Evolutionary conservation across 2,888 invertebrate genomes (phyloP).

Genomic region (Ochropacha duplaris): DNA sequence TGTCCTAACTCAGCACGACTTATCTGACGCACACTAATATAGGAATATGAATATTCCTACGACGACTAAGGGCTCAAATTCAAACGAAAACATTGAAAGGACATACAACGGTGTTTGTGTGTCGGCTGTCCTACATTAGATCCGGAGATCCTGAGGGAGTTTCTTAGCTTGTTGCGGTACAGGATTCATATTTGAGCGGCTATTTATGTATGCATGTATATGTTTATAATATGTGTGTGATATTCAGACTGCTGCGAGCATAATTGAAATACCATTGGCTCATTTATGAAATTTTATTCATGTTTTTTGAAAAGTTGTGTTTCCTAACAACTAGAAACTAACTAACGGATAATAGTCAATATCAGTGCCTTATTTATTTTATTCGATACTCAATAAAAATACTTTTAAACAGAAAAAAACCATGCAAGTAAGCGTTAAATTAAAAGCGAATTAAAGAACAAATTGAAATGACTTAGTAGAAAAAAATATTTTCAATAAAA

Average conservation of each 20-base stretch:
- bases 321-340: too few species aligned
- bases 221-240: slow-evolving; percentile 62
- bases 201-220: too few species aligned
- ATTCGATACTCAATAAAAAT: too few species aligned
- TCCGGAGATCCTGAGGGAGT: slow-evolving; percentile 77
- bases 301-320: too few species aligned
- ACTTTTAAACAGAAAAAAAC: too few species aligned
- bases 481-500: background rate
- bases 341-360: too few species aligned
- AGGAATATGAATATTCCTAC: slow-evolving; percentile 29
- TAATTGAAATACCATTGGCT: slow-evolving; percentile 30
- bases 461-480: too few species aligned
- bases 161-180: slow-evolving; percentile 78
- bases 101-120: slow-evolving; percentile 30
- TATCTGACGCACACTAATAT: slow-evolving; percentile 31
- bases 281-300: background rate
- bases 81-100: slow-evolving; percentile 17
- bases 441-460: too few species aligned
- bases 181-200: slow-evolving; percentile 78
- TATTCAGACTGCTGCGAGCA: slow-evolving; percentile 22
- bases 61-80: slow-evolving; percentile 37
- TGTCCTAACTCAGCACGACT: slow-evolving; percentile 33
- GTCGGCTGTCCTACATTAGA: slow-evolving; percentile 52
- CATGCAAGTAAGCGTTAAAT: too few species aligned
- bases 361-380: too few species aligned